Percentiles rank a stretch among this genome's conserved stretches.
These are phyloP conservation scores for Campoletis sonorensis DNA, from an alignment of 1,140 invertebrate genomes.

Conservation along the genomic window DNA sequence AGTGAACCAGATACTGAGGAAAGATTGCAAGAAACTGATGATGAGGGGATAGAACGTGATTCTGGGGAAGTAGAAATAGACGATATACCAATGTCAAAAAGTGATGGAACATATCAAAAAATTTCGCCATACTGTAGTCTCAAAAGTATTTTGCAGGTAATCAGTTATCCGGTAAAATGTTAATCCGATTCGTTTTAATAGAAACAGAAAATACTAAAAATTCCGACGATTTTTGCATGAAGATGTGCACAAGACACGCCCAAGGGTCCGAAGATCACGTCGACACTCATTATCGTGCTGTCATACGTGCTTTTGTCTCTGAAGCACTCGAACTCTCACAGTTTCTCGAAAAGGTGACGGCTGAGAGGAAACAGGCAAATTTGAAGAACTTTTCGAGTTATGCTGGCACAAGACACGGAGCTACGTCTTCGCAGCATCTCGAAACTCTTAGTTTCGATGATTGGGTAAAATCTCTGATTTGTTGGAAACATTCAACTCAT, in stretches of 20 bases:
- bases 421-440: conserved; percentile 81
- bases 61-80: conserved; percentile 85
- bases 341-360: conserved; percentile 89
- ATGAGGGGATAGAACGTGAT: conserved; percentile 93
- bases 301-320: conserved; percentile 92
- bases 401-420: conserved; percentile 69
- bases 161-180: not conserved
- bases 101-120: conserved; percentile 42
- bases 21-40: conserved; percentile 84
- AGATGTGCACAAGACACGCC: conserved; percentile 84
- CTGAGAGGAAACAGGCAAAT: conserved; percentile 67
- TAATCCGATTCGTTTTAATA: not conserved
- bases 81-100: conserved; percentile 60
- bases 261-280: conserved; percentile 78
- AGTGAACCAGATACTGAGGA: conserved; percentile 62
- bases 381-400: conserved; percentile 49
- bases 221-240: conserved; percentile 48
- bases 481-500: not conserved
- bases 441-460: conserved; percentile 89
- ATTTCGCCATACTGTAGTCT: conserved; percentile 50
- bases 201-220: not conserved
- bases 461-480: conserved; percentile 81
- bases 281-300: conserved; percentile 92
- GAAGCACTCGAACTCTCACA: conserved; percentile 93
- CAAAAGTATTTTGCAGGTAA: conserved; percentile 52